Base-by-base conservation (phyloP, 2,113 vertebrate genomes). In the Epinephelus lanceolatus region DNA sequence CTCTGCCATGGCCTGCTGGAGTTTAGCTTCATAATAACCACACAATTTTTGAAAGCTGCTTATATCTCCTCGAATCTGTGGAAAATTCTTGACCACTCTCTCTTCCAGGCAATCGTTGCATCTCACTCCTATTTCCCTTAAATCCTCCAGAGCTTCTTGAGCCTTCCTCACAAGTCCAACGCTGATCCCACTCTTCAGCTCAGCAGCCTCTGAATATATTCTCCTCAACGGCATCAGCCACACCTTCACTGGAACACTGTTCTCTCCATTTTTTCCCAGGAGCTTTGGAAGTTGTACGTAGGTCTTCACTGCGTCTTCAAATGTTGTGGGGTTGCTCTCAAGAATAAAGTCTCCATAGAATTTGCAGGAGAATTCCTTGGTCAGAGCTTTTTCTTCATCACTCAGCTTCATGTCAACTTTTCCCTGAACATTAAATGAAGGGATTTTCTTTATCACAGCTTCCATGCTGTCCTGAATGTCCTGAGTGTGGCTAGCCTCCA, bases 101-200 rank as follows among this genome's bases (percentile, higher is more conserved):
- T 68, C 49, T 0, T 33, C 74, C 37, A 83, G 13, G 4, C 77
- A 17, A 1, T 94, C 93, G 0, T 90, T 91, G 56, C 73, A 90
- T 3, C 56, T 47, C 8, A 47, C 59, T 0, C 49, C 15, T 2
- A 85, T 1, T 1, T 59, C 0, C 0, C 9, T 0, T 1, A 85
- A 10, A 0, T 73, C 47, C 37, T 72, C 80, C 3, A 83, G 45
- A 49, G n/a, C 5, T 6, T 71, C 0, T 5, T 67, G 7, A 3
- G 19, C 47, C 2, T 2, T 62, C 1, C 37, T 68, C 3, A 80
- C 15, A 3, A 59, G 19, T 1, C 23, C 30, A 13, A 23, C 0
- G 4, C 57, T 66, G 52, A 85, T 2, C 18, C 10, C 30, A 5
- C 0, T 25, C 2, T 18, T 10, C 56, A 57, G 2, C 42, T 52